A percentile compares a stretch with the other conserved stretches of the same genome.
Conservation (phyloP, 2,113 vertebrate species). For the Nycticebus coucang region DNA sequence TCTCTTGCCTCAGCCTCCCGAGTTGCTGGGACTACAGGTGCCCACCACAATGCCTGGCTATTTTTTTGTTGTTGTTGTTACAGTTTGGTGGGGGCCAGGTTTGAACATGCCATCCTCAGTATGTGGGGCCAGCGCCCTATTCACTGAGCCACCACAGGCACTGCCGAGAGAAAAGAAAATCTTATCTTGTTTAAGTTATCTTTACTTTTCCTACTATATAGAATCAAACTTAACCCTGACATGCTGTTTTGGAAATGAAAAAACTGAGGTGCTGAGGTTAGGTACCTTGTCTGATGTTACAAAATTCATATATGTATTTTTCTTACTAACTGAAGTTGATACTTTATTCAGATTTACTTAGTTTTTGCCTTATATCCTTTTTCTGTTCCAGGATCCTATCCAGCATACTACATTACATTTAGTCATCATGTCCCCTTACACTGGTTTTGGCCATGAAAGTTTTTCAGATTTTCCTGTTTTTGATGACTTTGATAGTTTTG, state of each 20-base stretch:
- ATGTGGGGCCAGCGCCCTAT: too few species aligned
- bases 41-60: too few species aligned
- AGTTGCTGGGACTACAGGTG: too few species aligned
- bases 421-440: not conserved
- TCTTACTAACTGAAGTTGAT: not conserved
- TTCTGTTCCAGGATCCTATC: not conserved
- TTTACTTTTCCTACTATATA: not conserved
- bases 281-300: not conserved
- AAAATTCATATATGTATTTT: not conserved
- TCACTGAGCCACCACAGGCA: too few species aligned
- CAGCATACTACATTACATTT: not conserved
- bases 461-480: slow-evolving; percentile 26
- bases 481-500: not conserved
- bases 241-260: slow-evolving; percentile 41
- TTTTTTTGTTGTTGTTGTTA: too few species aligned
- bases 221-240: not conserved
- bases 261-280: not conserved
- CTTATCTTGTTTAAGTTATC: not conserved
- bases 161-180: slow-evolving; percentile 13
- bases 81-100: too few species aligned
- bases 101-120: too few species aligned
- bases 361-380: not conserved
- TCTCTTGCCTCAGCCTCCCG: too few species aligned
- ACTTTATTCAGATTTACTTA: not conserved
- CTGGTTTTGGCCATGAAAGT: not conserved